A percentile compares a stretch with the other conserved stretches of the same genome.
Evolutionary conservation across 2,888 invertebrate genomes (phyloP).

Genomic region (Hypena proboscidalis): DNA sequence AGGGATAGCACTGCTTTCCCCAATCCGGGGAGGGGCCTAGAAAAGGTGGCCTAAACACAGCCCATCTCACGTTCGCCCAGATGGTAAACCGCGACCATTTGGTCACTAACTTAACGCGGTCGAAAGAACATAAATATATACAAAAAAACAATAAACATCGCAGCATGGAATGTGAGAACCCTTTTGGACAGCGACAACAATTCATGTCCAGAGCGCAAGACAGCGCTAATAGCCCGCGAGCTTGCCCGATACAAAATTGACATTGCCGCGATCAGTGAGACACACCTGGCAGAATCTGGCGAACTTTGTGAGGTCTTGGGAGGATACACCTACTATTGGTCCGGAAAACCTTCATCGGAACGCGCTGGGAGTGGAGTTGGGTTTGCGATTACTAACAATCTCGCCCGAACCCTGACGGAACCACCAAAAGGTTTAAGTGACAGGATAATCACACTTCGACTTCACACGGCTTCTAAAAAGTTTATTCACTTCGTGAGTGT

Average conservation of each 20-base stretch:
- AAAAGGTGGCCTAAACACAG: constrained; percentile 18
- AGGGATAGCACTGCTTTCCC: constrained; percentile 22
- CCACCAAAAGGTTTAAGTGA: neutral
- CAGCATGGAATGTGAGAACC: neutral
- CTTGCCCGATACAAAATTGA: no score
- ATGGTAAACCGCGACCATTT: neutral
- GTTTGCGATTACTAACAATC: constrained; percentile 1
- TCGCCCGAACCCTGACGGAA: neutral
- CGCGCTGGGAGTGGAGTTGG: neutral
- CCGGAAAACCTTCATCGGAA: neutral
- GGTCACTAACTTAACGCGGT: neutral
- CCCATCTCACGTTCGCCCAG: neutral
- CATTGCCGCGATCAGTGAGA: constrained; percentile 7
- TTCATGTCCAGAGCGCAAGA: constrained; percentile 1
- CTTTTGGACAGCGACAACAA: neutral
- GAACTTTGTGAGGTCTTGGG: neutral
- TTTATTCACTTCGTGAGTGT: constrained; percentile 7
- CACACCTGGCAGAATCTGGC: neutral
- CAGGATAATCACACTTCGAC: neutral
- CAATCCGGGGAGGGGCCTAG: constrained; percentile 19
- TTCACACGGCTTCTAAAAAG: neutral
- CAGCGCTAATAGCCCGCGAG: constrained; percentile 13
- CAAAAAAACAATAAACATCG: neutral
- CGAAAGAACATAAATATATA: neutral
- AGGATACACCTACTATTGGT: neutral